phyloP scores from a whole-genome alignment of 2,888 invertebrate species.

The Hypomecis atomaria region DNA sequence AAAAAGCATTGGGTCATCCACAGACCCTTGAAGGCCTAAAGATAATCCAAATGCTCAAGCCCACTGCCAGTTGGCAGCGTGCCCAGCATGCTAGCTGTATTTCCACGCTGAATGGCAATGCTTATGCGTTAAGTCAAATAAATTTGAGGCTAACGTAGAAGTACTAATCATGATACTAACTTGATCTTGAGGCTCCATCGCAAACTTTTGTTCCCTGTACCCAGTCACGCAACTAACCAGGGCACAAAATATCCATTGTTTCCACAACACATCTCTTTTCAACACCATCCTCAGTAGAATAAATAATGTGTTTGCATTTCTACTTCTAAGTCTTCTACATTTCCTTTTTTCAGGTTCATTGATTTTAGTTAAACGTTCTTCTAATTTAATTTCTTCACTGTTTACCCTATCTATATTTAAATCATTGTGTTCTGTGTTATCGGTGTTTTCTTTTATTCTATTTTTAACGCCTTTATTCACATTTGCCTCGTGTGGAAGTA shows the following conservation, averaged over 20 bases:
- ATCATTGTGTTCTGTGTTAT: neutral
- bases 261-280: slow-evolving; percentile 45
- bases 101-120: too few species aligned
- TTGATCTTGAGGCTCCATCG: slow-evolving; percentile 80
- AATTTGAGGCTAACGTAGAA: too few species aligned
- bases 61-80: too few species aligned
- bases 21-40: too few species aligned
- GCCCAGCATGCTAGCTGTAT: too few species aligned
- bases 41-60: too few species aligned
- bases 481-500: neutral
- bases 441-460: neutral
- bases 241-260: slow-evolving; percentile 57
- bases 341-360: slow-evolving; percentile 8
- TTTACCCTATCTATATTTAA: neutral
- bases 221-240: slow-evolving; percentile 60
- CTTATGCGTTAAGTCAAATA: too few species aligned
- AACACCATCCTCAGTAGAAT: slow-evolving; percentile 70
- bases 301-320: slow-evolving; percentile 72
- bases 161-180: slow-evolving; percentile 50
- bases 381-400: neutral
- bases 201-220: slow-evolving; percentile 75
- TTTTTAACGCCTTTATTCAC: neutral
- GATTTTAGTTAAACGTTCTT: neutral
- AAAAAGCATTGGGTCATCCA: too few species aligned
- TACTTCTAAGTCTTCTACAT: slow-evolving; percentile 58